These are phyloP conservation scores for Chrysolina americana DNA, from an alignment of 2,888 invertebrate genomes.

Conservation along the genomic window DNA sequence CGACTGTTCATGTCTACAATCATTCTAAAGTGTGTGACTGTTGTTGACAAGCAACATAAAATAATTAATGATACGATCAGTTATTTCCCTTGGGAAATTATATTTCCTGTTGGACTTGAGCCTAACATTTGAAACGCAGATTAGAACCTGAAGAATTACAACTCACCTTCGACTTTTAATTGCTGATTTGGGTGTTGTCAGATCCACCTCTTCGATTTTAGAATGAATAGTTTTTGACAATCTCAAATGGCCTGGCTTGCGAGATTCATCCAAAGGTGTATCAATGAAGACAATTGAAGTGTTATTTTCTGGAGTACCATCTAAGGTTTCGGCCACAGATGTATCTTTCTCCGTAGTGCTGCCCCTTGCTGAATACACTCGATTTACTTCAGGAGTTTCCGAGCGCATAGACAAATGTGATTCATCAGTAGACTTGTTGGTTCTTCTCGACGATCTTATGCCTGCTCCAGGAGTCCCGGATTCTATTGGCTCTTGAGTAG, in stretches of 20 bases:
- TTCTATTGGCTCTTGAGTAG: neutral
- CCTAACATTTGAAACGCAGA: too few relatives aligned
- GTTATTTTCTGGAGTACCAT: slow-evolving; percentile 45
- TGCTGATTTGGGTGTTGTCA: slow-evolving; percentile 53
- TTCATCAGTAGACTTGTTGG: slow-evolving; percentile 1
- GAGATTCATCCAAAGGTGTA: slow-evolving; percentile 33
- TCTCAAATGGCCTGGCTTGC: slow-evolving; percentile 20
- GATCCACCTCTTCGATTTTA: slow-evolving; percentile 33
- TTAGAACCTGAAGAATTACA: neutral
- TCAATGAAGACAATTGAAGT: slow-evolving; percentile 36
- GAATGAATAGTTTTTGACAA: slow-evolving; percentile 36
- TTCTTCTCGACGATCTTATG: slow-evolving; percentile 7
- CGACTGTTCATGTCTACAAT: too few relatives aligned
- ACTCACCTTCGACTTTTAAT: slow-evolving; percentile 35
- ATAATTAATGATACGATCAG: too few relatives aligned
- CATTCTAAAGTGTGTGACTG: too few relatives aligned
- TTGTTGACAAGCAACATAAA: too few relatives aligned
- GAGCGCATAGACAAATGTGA: neutral
- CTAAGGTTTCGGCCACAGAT: slow-evolving; percentile 33
- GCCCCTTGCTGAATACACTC: neutral
- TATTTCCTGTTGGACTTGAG: too few relatives aligned
- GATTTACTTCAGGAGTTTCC: neutral
- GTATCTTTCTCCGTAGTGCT: slow-evolving; percentile 1
- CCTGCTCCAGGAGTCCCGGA: neutral
- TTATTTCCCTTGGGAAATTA: neutral